Conservation (phyloP, 2,888 invertebrate genomes). For the Penaeus monodon region DNA sequence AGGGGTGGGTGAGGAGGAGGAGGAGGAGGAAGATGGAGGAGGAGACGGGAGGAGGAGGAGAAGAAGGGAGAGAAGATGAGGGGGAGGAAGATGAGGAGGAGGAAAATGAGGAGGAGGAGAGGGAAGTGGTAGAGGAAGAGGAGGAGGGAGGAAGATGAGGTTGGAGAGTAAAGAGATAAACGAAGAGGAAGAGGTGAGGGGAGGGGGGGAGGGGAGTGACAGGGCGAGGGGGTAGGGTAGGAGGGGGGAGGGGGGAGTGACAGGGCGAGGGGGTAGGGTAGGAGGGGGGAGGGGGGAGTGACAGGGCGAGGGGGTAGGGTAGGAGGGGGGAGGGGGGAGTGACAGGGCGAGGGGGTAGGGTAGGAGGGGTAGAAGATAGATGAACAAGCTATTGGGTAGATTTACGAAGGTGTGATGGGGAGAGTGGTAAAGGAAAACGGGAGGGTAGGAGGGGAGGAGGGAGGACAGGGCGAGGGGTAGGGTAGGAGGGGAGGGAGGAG, state of each 20-base stretch:
- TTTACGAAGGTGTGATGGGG: too few species aligned
- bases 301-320: neutral
- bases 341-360: neutral
- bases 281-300: neutral
- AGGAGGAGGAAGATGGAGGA: rapidly evolving
- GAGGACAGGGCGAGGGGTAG: too few species aligned
- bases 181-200: too few species aligned
- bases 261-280: neutral
- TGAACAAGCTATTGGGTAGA: too few species aligned
- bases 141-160: too few species aligned
- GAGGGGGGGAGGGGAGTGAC: too few species aligned
- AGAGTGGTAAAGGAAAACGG: too few species aligned
- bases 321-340: neutral
- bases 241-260: neutral
- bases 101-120: neutral
- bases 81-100: neutral
- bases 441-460: too few species aligned
- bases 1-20: neutral
- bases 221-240: neutral
- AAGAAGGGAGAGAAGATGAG: neutral
- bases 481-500: neutral
- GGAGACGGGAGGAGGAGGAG: neutral
- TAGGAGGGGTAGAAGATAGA: too few species aligned
- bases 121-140: neutral
- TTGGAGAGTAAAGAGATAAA: neutral